Evolutionary conservation across 2,888 invertebrate species (phyloP).

Genomic region (Lasioglossum leucozonium): DNA sequence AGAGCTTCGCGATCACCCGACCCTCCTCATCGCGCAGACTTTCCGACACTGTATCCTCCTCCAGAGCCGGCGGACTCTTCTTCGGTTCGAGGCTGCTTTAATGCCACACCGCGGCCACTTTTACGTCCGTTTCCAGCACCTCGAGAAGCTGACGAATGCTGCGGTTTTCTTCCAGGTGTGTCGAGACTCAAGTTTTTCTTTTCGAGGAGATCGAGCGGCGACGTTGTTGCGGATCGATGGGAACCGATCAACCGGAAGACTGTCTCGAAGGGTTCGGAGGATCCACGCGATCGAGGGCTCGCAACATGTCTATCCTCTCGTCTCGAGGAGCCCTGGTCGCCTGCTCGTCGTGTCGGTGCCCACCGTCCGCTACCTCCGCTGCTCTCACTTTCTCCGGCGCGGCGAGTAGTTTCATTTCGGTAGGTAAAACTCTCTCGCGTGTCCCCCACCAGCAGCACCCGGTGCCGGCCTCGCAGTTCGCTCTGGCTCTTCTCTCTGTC

Average conservation of each 20-base stretch:
- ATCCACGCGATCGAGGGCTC: constrained; percentile 72
- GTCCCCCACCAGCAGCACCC: constrained; percentile 58
- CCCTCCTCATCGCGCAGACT: background rate
- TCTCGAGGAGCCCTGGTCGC: constrained; percentile 75
- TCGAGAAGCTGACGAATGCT: too few relatives aligned
- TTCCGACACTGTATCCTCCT: background rate
- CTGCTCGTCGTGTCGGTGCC: constrained; percentile 71
- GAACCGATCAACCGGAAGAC: constrained; percentile 7
- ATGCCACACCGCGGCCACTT: background rate
- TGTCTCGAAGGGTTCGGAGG: constrained; percentile 42
- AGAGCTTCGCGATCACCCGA: constrained; percentile 30
- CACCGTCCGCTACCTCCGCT: constrained; percentile 79
- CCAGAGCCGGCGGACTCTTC: background rate
- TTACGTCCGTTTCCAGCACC: too few relatives aligned
- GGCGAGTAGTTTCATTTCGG: constrained; percentile 83
- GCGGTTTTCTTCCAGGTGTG: background rate
- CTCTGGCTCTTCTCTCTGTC: constrained; percentile 51
- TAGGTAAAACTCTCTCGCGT: constrained; percentile 82
- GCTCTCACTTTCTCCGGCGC: constrained; percentile 82
- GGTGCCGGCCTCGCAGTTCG: constrained; percentile 44
- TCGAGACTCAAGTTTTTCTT: background rate
- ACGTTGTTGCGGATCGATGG: background rate
- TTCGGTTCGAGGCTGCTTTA: too few relatives aligned
- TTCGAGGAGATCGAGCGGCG: background rate
- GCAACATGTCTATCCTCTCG: constrained; percentile 76